These are phyloP conservation scores for Endomychus coccineus DNA, from an alignment of 2,888 invertebrate genomes.

Conservation along the genomic window DNA sequence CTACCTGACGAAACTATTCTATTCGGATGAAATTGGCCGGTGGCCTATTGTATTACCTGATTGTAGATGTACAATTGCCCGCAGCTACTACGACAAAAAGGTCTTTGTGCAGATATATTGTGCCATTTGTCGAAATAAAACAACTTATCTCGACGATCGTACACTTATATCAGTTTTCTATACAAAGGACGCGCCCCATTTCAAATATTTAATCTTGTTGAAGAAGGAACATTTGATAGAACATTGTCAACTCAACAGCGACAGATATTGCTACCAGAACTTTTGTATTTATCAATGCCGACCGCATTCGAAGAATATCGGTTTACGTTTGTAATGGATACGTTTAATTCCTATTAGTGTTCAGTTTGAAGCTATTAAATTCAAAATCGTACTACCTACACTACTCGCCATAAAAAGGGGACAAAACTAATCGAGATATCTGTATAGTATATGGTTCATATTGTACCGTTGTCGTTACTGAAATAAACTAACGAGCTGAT, in stretches of 20 bases:
- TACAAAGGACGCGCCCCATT: constrained; percentile 4
- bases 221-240: constrained; percentile 2
- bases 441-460: too few species aligned
- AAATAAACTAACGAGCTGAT: too few species aligned
- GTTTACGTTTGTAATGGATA: constrained; percentile 15
- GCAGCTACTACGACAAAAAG: constrained; percentile 9
- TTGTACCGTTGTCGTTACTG: too few species aligned
- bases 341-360: too few species aligned
- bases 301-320: constrained; percentile 18
- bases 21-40: constrained; percentile 15
- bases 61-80: constrained; percentile 11
- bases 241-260: too few species aligned
- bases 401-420: too few species aligned
- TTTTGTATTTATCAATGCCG: constrained; percentile 4
- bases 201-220: constrained; percentile 14
- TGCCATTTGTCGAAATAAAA: constrained; percentile 16
- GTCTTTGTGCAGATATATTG: constrained; percentile 15
- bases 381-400: too few species aligned
- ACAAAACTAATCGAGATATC: too few species aligned
- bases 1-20: too few species aligned
- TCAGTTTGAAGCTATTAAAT: too few species aligned
- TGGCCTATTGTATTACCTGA: constrained; percentile 12
- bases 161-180: constrained; percentile 12
- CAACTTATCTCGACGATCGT: constrained; percentile 11
- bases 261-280: too few species aligned